Conservation (phyloP, 1,140 invertebrate species). For the Parapsyche elsis region DNA sequence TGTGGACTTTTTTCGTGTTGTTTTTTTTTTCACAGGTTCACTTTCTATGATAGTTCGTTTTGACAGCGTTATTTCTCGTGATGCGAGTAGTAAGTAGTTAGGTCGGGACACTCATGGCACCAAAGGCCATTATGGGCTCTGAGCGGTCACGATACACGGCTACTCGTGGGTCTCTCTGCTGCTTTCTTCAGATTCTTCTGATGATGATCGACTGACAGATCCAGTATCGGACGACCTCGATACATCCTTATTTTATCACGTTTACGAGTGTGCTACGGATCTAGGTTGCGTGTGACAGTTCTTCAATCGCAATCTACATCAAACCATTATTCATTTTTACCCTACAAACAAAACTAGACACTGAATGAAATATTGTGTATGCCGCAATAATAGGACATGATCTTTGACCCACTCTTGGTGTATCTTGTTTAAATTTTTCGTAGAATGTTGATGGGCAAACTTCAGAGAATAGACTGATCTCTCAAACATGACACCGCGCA, state of each 20-base stretch:
- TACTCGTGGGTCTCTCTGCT: background rate
- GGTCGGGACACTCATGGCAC: background rate
- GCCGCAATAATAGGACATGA: too few species aligned
- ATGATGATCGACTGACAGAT: conserved; percentile 12
- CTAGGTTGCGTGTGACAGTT: background rate
- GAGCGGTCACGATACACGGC: conserved; percentile 20
- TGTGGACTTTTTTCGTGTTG: background rate
- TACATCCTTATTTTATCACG: background rate
- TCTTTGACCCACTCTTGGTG: too few species aligned
- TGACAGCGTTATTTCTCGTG: background rate
- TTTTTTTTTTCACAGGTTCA: background rate
- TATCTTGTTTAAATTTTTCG: too few species aligned
- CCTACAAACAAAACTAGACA: too few species aligned
- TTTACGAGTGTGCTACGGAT: background rate
- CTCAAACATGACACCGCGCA: background rate
- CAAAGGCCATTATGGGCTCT: conserved; percentile 11
- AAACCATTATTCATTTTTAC: background rate
- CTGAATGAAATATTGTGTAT: too few species aligned
- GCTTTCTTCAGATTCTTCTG: background rate
- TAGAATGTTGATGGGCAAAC: too few species aligned
- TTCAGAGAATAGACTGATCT: background rate
- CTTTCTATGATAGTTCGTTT: background rate
- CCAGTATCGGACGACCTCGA: background rate
- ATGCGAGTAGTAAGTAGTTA: background rate
- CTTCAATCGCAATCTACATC: background rate